A percentile compares a stretch with the other conserved stretches of the same genome.
phyloP scores from a whole-genome alignment of 2,888 invertebrate genomes.

The Aquatica leii region DNA sequence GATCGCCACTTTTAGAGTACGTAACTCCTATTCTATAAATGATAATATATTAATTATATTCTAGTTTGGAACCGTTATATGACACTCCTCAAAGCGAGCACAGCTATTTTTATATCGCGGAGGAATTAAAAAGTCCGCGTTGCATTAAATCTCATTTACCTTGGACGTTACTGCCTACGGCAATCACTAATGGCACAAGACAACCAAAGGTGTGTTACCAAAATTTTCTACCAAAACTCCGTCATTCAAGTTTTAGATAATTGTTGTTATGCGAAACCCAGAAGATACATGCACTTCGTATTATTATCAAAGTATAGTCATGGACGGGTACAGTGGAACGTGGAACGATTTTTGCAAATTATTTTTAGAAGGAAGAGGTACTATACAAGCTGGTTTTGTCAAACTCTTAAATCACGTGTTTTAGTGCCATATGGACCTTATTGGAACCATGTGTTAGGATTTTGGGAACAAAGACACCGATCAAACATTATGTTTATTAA shows the following conservation, averaged over 20 bases:
- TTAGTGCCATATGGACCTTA: slow-evolving; percentile 40
- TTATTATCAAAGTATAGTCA: slow-evolving; percentile 80
- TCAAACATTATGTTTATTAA: slow-evolving; percentile 79
- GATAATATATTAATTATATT: no score
- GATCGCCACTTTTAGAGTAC: no score
- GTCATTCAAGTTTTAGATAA: slow-evolving; percentile 69
- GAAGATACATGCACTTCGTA: slow-evolving; percentile 91
- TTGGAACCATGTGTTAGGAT: slow-evolving; percentile 61
- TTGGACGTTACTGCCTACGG: background rate
- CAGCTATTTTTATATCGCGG: no score
- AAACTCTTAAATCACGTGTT: no score
- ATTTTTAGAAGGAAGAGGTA: slow-evolving; percentile 70
- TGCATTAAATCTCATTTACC: background rate
- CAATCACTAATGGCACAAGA: background rate
- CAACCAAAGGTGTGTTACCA: background rate
- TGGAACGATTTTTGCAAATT: slow-evolving; percentile 81
- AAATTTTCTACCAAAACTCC: no score
- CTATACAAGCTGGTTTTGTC: background rate
- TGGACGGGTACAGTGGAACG: slow-evolving; percentile 64
- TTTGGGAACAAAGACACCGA: slow-evolving; percentile 75
- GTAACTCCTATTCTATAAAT: no score
- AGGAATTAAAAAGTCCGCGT: background rate
- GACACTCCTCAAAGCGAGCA: no score
- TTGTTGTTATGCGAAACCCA: slow-evolving; percentile 88
- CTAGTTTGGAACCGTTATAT: no score